Conservation (phyloP, 2,888 invertebrate genomes). For the Caenorhabditis zanzibari region DNA sequence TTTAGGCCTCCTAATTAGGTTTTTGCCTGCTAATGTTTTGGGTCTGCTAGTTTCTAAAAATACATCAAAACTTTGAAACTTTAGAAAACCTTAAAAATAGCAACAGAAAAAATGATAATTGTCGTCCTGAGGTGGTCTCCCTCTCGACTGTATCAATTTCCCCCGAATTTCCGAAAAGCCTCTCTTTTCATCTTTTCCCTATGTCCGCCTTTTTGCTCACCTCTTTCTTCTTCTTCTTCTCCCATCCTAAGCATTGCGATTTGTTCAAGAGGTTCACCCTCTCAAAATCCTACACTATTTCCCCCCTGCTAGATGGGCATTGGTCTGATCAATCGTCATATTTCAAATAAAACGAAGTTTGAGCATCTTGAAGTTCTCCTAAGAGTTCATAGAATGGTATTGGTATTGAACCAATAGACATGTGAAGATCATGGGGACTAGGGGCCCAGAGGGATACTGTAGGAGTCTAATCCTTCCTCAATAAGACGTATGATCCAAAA, state of each 20-base stretch:
- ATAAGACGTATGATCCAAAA: not conserved
- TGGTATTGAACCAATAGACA: slow-evolving; percentile 1
- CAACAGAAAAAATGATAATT: not conserved
- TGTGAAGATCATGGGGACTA: not conserved
- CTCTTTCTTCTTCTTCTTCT: too few species aligned
- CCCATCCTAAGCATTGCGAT: slow-evolving; percentile 40
- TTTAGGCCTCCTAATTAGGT: too few species aligned
- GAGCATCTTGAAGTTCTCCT: slow-evolving; percentile 10
- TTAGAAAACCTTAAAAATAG: too few species aligned
- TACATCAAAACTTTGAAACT: too few species aligned
- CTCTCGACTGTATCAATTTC: slow-evolving; percentile 53
- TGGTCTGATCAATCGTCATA: slow-evolving; percentile 58
- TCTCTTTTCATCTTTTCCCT: slow-evolving; percentile 28
- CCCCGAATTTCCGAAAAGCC: slow-evolving; percentile 13
- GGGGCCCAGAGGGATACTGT: not conserved
- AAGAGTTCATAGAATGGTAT: slow-evolving; percentile 26
- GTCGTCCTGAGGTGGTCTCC: too few species aligned
- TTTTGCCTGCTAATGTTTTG: too few species aligned
- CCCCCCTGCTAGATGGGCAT: slow-evolving; percentile 35
- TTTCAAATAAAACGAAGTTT: slow-evolving; percentile 46
- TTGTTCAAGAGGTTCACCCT: slow-evolving; percentile 55
- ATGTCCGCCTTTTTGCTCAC: slow-evolving; percentile 50
- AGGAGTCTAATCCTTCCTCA: not conserved
- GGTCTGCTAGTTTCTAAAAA: too few species aligned
- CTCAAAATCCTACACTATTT: slow-evolving; percentile 27